Conservation (phyloP, 2,797 vertebrate species). For the Cuculus canorus region DNA sequence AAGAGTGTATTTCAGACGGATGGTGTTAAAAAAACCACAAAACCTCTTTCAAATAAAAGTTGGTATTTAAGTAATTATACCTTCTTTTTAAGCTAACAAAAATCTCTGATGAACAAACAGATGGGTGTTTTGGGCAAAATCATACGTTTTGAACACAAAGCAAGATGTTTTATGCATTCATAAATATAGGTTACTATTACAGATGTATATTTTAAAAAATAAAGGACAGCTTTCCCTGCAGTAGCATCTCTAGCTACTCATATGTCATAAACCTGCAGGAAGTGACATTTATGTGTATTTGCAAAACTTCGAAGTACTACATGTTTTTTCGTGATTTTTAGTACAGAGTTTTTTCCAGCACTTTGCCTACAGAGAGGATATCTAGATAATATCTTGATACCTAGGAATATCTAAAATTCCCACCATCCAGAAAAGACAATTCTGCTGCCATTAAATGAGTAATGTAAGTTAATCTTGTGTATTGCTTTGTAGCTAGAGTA, state of each 20-base stretch:
- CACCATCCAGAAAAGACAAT: neutral
- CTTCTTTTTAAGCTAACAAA: neutral
- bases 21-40: neutral
- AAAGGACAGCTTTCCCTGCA: neutral
- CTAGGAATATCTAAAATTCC: neutral
- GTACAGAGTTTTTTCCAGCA: neutral
- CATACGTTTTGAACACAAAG: neutral
- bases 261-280: conserved; percentile 12
- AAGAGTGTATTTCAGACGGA: neutral
- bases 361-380: neutral
- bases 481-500: neutral
- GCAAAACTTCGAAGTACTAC: conserved; percentile 12
- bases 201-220: conserved; percentile 8
- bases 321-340: neutral
- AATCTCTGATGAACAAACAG: neutral
- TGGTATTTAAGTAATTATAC: neutral
- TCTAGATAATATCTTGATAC: too few species aligned
- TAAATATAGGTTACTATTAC: neutral
- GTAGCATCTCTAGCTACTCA: conserved; percentile 11
- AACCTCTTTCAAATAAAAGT: neutral
- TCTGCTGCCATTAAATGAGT: neutral
- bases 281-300: neutral
- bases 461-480: neutral
- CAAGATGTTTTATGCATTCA: neutral
- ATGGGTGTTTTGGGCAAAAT: neutral